phyloP scores from a whole-genome alignment of 2,888 invertebrate genomes.

The Koerneria pararmatus region DNA sequence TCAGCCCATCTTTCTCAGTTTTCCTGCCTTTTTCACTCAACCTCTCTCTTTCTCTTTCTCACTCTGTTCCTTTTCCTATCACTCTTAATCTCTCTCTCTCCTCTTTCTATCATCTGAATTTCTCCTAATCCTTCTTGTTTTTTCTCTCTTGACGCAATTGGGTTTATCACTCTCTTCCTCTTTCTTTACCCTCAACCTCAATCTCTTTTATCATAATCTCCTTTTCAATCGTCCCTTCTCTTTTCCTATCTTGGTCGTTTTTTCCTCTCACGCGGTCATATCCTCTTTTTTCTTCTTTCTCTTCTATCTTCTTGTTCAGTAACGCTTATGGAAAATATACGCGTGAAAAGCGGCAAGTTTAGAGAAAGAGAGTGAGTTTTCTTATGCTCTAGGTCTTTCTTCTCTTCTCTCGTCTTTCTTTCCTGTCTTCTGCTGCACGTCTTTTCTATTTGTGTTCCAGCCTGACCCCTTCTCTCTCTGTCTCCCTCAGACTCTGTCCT shows the following conservation, averaged over 20 bases:
- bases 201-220: constrained; percentile 2
- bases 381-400: too few species aligned
- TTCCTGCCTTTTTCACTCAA: neutral
- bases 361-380: too few species aligned
- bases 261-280: constrained; percentile 1
- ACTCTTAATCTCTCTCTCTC: neutral
- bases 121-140: neutral
- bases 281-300: too few species aligned
- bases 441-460: too few species aligned
- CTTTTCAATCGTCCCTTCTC: neutral
- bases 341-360: too few species aligned
- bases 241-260: neutral
- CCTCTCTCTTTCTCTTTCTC: constrained; percentile 1
- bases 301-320: too few species aligned
- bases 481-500: neutral
- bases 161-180: neutral
- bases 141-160: too few species aligned
- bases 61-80: neutral
- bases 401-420: too few species aligned
- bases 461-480: too few species aligned
- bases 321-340: too few species aligned
- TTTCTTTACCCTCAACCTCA: neutral
- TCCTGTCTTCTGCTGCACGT: too few species aligned
- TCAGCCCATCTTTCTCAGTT: neutral
- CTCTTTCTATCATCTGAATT: neutral